Evolutionary conservation across 2,888 invertebrate species (phyloP).

Genomic region (Orchesellides sinensis): DNA sequence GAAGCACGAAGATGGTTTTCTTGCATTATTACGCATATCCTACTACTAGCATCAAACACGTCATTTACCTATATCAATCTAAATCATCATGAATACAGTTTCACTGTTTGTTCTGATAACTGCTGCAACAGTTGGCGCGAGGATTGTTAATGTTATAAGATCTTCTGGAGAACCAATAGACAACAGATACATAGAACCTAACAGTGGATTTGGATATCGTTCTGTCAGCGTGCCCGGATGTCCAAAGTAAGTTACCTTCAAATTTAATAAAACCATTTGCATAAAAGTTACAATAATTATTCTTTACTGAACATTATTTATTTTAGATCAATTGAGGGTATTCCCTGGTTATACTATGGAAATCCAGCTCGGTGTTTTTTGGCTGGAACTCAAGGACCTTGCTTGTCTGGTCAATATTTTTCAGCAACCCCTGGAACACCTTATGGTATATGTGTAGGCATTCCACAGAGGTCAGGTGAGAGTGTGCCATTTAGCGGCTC

Average conservation of each 20-base stretch:
- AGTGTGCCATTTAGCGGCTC: too few species aligned
- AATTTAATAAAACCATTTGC: neutral
- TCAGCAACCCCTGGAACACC: too few species aligned
- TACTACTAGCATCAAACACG: too few species aligned
- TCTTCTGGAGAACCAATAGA: neutral
- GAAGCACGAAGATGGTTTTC: too few species aligned
- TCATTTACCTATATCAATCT: too few species aligned
- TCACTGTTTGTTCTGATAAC: too few species aligned
- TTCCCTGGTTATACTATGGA: constrained; percentile 17
- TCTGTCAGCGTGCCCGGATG: neutral
- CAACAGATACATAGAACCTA: neutral
- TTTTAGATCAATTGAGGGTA: constrained; percentile 6
- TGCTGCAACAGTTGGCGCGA: too few species aligned
- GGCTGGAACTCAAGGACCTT: neutral
- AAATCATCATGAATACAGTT: too few species aligned
- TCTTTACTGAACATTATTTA: neutral
- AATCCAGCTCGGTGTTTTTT: neutral
- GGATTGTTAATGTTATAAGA: neutral
- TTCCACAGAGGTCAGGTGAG: too few species aligned
- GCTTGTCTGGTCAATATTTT: neutral
- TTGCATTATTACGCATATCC: too few species aligned
- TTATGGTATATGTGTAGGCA: neutral
- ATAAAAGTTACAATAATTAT: neutral
- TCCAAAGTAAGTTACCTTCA: neutral
- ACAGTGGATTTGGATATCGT: neutral